Base-by-base conservation (phyloP, 2,888 invertebrate genomes). In the Automeris io region DNA sequence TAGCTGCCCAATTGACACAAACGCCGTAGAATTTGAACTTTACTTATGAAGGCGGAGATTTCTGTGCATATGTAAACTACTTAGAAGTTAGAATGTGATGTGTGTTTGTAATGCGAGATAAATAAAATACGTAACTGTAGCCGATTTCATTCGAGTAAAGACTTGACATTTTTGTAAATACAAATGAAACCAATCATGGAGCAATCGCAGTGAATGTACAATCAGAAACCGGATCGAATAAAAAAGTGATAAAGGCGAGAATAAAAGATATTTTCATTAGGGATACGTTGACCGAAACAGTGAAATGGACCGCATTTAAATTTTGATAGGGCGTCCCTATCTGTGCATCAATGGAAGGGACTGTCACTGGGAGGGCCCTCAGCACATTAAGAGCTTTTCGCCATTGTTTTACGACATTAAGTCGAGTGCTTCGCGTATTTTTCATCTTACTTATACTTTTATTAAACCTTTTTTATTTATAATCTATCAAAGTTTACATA, bases 261-360 rank as follows among this genome's bases (percentile, higher is more conserved):
- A 57, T 60, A 61, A 61, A 50, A 48, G 51, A 61, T 61, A 64
- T 65, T 66, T 69, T 66, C 57, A 64, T 70, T 63, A 61, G 48
- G 43, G 46, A 40, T 43, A 55, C 56, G 40, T 48, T 47, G 47
- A 47, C 53, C 48, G 51, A 51, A 59, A 61, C 47, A 56, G 51
- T 54, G 49, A 65, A 69, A 63, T 59, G 61, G 55, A 60, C 59
- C 61, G 54, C 61, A 63, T 67, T 70, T 66, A 66, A 67, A 70
- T 70, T 65, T 70, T 67, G 61, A 65, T 70, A 61, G 56, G 59
- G 51, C 53, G 42, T 57, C 56, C 54, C 54, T 69, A 65, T 66
- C 65, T 62, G 54, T 62, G 59, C 60, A 65, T 62, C 65, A 66
- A 61, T 61, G 57, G 53, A 57, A 52, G 56, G 57, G 61, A 49